A percentile compares a stretch with the other conserved stretches of the same genome.
Evolutionary conservation across 2,797 vertebrate species (phyloP).

Genomic region (Philypnodon macrostomus): DNA sequence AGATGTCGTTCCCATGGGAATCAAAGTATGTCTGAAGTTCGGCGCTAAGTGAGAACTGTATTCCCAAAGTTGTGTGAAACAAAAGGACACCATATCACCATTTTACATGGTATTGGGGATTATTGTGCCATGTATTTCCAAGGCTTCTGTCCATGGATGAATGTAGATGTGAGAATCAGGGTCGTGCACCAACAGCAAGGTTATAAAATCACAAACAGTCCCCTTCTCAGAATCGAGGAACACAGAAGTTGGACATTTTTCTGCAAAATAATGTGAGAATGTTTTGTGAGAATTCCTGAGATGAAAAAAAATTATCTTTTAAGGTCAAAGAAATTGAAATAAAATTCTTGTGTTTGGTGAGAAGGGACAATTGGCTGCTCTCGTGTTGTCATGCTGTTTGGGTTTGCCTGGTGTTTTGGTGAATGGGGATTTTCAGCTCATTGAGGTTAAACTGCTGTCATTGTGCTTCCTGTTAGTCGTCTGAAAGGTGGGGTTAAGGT

Average conservation of each 20-base stretch:
- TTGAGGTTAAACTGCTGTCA: constrained; percentile 49
- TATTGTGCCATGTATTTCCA: constrained; percentile 34
- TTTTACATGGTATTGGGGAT: constrained; percentile 38
- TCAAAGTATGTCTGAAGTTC: constrained; percentile 49
- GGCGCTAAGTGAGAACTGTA: constrained; percentile 51
- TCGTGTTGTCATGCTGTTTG: constrained; percentile 50
- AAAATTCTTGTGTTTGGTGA: constrained; percentile 20
- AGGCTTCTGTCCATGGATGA: constrained; percentile 38
- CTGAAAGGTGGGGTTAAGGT: constrained; percentile 62
- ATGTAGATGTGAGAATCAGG: constrained; percentile 51
- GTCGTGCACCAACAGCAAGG: constrained; percentile 47
- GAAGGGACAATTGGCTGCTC: constrained; percentile 29
- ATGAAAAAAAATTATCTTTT: constrained; percentile 60
- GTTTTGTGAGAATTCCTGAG: constrained; percentile 42
- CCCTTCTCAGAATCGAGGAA: constrained; percentile 46
- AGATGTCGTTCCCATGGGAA: constrained; percentile 70
- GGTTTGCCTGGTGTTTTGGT: constrained; percentile 49
- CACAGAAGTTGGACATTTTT: constrained; percentile 39
- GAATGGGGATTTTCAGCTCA: constrained; percentile 13
- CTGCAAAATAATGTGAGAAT: constrained; percentile 41
- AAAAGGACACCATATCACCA: constrained; percentile 26
- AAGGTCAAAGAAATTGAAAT: constrained; percentile 40
- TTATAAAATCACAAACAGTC: constrained; percentile 64
- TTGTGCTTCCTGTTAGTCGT: constrained; percentile 29
- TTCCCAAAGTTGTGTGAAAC: constrained; percentile 50